Base-by-base conservation (phyloP, 2,888 invertebrate genomes). In the Branchipolynoe longqiensis region DNA sequence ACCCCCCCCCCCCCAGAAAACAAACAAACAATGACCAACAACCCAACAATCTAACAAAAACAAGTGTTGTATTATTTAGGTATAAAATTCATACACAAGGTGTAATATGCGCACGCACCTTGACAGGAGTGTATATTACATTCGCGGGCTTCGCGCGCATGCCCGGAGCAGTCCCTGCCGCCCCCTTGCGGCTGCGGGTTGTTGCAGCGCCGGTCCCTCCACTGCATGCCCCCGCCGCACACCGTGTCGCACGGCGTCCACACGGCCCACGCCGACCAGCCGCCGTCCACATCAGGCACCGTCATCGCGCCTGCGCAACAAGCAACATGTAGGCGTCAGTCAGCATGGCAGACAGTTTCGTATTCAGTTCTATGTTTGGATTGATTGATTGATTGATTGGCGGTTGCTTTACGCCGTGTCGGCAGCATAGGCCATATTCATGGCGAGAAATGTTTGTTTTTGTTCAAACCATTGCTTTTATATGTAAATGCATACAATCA, bases 91-190 rank as follows among this genome's bases (percentile, higher is more conserved):
- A 25, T 62, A 14, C 54, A 62, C 6, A 62, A 62, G 62, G 8
- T 14, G 8, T 62, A 62, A 8, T 6, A 69, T n/a, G 25, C 33
- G 28, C 48, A 58, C 88, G 89, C 89, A 95, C 95, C 95, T 90
- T 95, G 94, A 90, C 97, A 97, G 0, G 96, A 94, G 83, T 97
- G 96, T 1, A 95, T 95, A 91, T 97, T 97, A 91, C 97, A 97
- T 0, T 95, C 95, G 22, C 96, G 95, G 62, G 95, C 95, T 94
- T 96, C 96, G 3, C 95, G 94, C 0, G 95, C 90, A 0, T 95
- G 92, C 0, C 96, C 96, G 36, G 91, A 95, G 88, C 94, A 94
- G 69, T 94, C 93, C 31, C 92, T 90, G 0, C 92, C 92, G 41
- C 91, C 90, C 1, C 94, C 93, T 0, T 89, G 84, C 22, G 92